phyloP scores from a whole-genome alignment of 2,888 invertebrate species.

The Dasysyrphus tricinctus region DNA sequence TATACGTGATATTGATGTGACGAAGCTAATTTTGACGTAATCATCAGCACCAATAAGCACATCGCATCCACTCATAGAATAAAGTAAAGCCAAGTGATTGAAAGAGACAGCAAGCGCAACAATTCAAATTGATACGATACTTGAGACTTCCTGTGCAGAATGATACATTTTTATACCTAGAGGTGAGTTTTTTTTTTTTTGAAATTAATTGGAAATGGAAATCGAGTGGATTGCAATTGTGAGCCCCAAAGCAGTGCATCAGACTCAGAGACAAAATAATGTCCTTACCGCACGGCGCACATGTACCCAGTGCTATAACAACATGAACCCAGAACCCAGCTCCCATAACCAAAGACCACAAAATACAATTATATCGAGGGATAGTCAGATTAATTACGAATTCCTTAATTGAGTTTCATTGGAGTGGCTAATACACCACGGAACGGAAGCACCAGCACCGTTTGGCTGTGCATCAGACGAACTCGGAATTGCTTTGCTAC shows the following conservation, averaged over 20 bases:
- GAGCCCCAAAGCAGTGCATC: slow-evolving; percentile 9
- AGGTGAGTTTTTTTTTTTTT: slow-evolving; percentile 30
- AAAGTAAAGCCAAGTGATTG: not conserved
- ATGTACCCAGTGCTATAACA: not conserved
- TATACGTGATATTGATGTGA: slow-evolving; percentile 49
- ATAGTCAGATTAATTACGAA: slow-evolving; percentile 69
- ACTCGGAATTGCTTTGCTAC: not conserved
- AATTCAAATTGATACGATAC: slow-evolving; percentile 8
- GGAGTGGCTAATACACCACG: slow-evolving; percentile 65
- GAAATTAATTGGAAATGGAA: slow-evolving; percentile 59
- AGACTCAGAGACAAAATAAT: slow-evolving; percentile 10
- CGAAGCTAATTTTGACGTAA: slow-evolving; percentile 61
- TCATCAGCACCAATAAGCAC: slow-evolving; percentile 39
- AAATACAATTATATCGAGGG: slow-evolving; percentile 66
- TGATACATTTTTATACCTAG: slow-evolving; percentile 34
- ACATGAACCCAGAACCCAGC: not conserved
- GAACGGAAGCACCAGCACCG: slow-evolving; percentile 8
- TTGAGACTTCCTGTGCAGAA: not conserved
- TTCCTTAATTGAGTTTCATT: slow-evolving; percentile 72
- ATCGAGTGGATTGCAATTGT: slow-evolving; percentile 27
- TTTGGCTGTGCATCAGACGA: not conserved
- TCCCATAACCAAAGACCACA: slow-evolving; percentile 36
- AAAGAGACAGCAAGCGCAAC: not conserved
- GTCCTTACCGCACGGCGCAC: not conserved
- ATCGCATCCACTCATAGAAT: not conserved